Evolutionary conservation across 1,140 invertebrate genomes (phyloP), one percentile per base, ranked within the genome.

Genomic region (Mya arenaria): DNA sequence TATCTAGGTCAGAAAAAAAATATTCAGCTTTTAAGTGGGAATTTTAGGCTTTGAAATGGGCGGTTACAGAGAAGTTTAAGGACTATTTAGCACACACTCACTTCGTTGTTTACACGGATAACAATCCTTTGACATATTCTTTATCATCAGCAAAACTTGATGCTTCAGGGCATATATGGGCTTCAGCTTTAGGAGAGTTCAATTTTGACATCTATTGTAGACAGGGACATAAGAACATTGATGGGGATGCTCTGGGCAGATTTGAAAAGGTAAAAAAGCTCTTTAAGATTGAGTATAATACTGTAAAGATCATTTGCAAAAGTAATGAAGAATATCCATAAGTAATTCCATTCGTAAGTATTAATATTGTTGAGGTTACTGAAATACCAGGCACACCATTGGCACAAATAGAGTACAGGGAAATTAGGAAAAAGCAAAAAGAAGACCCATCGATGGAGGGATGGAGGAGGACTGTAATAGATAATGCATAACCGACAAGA

Each of bases 391-490:
- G n/a, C n/a, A n/a, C n/a, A n/a, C n/a, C n/a, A n/a, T n/a, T n/a
- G n/a, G n/a, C n/a, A n/a, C n/a, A n/a, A n/a, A n/a, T n/a, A n/a
- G n/a, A n/a, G n/a, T n/a, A n/a, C n/a, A n/a, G n/a, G n/a, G n/a
- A n/a, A n/a, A n/a, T n/a, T n/a, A 15, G 23, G n/a, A 6, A 48
- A 71, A 58, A n/a, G n/a, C 55, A 8, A n/a, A 6, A 5, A 58
- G n/a, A 58, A 58, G 55, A 58, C 30, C 6, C 6, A 6, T 8
- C n/a, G 30, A 8, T 58, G 6, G 55, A 58, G 55, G 30, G 55
- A n/a, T 58, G 55, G 55, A n/a, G 55, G n/a, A 58, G 55, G 30
- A n/a, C 55, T 58, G n/a, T n/a, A n/a, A n/a, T 58, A 58, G 55
- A 58, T n/a, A n/a, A 58, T 8, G 30, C 8, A n/a, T n/a, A 23